A percentile compares a stretch with the other conserved stretches of the same genome.
Evolutionary conservation across 2,888 invertebrate species (phyloP).

Genomic region (Napeogenes sylphis): DNA sequence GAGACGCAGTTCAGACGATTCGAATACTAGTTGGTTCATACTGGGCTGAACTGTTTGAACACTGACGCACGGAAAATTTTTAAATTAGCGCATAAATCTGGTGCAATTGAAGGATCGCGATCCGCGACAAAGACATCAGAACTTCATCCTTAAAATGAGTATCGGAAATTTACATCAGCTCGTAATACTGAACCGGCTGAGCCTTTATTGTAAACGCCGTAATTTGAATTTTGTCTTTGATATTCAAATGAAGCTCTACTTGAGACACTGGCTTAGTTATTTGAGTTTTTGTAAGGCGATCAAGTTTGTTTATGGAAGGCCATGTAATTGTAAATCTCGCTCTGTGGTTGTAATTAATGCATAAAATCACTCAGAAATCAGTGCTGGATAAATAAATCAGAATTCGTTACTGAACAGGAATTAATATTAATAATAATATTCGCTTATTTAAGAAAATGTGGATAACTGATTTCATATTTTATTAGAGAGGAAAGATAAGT

Average conservation of each 20-base stretch:
- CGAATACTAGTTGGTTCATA: no score
- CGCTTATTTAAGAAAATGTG: no score
- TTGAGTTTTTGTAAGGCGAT: slow-evolving; percentile 78
- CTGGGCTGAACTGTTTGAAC: no score
- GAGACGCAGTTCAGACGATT: slow-evolving; percentile 3
- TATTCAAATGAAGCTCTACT: slow-evolving; percentile 77
- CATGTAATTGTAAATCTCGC: slow-evolving; percentile 75
- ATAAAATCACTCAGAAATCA: slow-evolving; percentile 61
- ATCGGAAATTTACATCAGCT: slow-evolving; percentile 77
- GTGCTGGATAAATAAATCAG: slow-evolving; percentile 44
- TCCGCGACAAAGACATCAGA: slow-evolving; percentile 65
- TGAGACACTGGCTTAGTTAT: slow-evolving; percentile 78
- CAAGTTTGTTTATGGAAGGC: slow-evolving; percentile 75
- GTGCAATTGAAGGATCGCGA: slow-evolving; percentile 41
- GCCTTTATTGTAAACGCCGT: slow-evolving; percentile 77
- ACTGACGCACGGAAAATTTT: slow-evolving; percentile 22
- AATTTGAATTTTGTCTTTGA: slow-evolving; percentile 78
- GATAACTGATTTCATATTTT: no score
- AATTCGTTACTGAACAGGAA: slow-evolving; percentile 1
- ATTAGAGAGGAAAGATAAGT: no score
- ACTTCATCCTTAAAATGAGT: slow-evolving; percentile 75
- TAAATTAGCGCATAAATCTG: slow-evolving; percentile 36
- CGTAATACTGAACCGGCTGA: slow-evolving; percentile 73
- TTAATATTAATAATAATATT: neutral
- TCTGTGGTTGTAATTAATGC: slow-evolving; percentile 74